These are phyloP conservation scores for Nasonia vitripennis DNA, from an alignment of 1,140 invertebrate genomes.

Conservation along the genomic window DNA sequence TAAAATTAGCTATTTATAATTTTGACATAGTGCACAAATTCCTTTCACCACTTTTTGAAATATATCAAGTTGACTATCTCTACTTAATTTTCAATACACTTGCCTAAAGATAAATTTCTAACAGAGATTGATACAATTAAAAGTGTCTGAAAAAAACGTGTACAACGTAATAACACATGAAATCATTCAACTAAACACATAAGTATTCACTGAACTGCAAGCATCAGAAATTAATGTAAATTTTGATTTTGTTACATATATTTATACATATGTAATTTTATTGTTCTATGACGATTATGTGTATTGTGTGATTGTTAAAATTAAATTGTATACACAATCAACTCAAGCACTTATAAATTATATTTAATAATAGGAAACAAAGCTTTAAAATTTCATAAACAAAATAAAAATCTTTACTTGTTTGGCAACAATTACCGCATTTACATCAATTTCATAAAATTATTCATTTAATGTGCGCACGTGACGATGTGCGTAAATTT, in stretches of 20 bases:
- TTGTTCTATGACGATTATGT: background rate
- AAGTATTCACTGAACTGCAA: background rate
- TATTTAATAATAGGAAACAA: constrained; percentile 16
- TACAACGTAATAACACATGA: background rate
- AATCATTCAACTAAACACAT: background rate
- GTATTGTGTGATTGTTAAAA: background rate
- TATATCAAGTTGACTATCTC: background rate
- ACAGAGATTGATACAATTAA: background rate
- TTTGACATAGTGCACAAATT: background rate
- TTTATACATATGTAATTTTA: background rate
- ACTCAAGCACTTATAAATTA: background rate
- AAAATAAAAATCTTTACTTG: constrained; percentile 26
- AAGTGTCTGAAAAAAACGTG: background rate
- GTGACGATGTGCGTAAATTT: constrained; percentile 31
- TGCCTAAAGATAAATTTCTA: background rate
- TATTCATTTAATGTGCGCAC: constrained; percentile 30
- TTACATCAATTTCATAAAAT: constrained; percentile 48
- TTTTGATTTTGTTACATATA: constrained; percentile 34
- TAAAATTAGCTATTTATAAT: background rate
- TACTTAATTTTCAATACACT: background rate
- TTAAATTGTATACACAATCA: constrained; percentile 1
- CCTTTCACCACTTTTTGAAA: background rate
- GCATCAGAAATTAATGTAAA: constrained; percentile 23
- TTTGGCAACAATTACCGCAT: constrained; percentile 41
- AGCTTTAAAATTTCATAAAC: constrained; percentile 13